Evolutionary conservation across 2,888 invertebrate genomes (phyloP).

Genomic region (Drosophila barbarae): DNA sequence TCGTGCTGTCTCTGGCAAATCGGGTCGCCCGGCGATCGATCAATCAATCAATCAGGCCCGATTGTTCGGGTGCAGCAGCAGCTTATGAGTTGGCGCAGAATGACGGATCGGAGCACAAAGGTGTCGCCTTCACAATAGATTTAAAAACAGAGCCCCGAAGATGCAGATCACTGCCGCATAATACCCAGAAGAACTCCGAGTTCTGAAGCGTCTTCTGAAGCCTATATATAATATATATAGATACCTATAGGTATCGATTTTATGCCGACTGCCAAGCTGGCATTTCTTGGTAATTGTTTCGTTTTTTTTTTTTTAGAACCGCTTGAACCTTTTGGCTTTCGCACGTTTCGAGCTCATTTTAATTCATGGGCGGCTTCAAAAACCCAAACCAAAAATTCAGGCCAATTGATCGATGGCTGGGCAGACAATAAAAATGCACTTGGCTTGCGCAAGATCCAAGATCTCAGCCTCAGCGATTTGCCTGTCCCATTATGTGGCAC

Average conservation of each 20-base stretch:
- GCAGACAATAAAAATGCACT: slow-evolving; percentile 46
- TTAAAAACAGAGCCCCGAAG: too few species aligned
- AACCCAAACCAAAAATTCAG: slow-evolving; percentile 36
- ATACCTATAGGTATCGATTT: neutral
- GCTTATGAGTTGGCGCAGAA: slow-evolving; percentile 27
- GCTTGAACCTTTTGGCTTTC: slow-evolving; percentile 50
- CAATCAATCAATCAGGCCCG: slow-evolving; percentile 37
- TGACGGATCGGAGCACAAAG: slow-evolving; percentile 1
- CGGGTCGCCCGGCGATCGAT: slow-evolving; percentile 49
- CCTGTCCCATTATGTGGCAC: slow-evolving; percentile 29
- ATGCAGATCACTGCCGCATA: neutral
- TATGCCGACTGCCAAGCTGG: neutral
- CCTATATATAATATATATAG: neutral
- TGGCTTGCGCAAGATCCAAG: slow-evolving; percentile 13
- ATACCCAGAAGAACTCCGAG: neutral
- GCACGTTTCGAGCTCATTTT: slow-evolving; percentile 22
- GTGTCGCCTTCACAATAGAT: slow-evolving; percentile 3
- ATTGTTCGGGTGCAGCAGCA: slow-evolving; percentile 23
- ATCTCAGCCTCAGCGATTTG: neutral
- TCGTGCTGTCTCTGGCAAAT: slow-evolving; percentile 45
- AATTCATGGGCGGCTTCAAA: slow-evolving; percentile 65
- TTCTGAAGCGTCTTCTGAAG: neutral
- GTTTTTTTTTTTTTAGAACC: slow-evolving; percentile 10
- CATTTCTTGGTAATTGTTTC: slow-evolving; percentile 15
- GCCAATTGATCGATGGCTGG: slow-evolving; percentile 25